These are phyloP conservation scores for Athalia circularis DNA, from an alignment of 2,888 invertebrate species.

Conservation along the genomic window DNA sequence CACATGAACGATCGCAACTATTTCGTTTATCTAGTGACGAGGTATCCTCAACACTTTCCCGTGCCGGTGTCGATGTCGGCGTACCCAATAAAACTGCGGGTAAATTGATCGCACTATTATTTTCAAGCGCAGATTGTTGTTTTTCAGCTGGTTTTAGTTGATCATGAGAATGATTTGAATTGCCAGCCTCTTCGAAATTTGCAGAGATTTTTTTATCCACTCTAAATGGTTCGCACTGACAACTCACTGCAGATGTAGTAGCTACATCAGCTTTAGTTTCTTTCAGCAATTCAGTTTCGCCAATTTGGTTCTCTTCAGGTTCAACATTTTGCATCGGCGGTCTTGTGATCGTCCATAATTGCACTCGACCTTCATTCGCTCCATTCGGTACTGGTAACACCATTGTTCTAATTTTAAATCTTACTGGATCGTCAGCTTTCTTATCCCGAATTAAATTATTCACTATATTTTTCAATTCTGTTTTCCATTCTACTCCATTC, in stretches of 20 bases:
- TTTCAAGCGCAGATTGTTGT: too few relatives aligned
- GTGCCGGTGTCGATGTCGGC: too few relatives aligned
- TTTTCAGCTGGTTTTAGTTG: too few relatives aligned
- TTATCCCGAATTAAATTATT: constrained; percentile 3
- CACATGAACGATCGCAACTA: not conserved
- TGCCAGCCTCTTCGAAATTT: too few relatives aligned
- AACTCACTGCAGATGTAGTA: constrained; percentile 14
- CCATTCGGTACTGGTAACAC: constrained; percentile 16
- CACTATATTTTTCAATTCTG: constrained; percentile 26
- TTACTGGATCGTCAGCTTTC: constrained; percentile 9
- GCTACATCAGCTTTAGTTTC: constrained; percentile 25
- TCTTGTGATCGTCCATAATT: constrained; percentile 29
- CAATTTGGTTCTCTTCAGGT: not conserved
- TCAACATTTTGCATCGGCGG: not conserved
- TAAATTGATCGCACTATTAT: too few relatives aligned
- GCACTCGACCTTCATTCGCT: not conserved
- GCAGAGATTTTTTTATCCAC: too few relatives aligned
- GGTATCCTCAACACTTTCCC: not conserved
- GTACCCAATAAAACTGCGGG: too few relatives aligned
- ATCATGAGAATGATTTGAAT: too few relatives aligned
- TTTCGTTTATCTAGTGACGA: not conserved
- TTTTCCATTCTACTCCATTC: constrained; percentile 32
- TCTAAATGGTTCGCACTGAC: not conserved
- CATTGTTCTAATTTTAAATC: constrained; percentile 29
- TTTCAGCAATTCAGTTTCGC: not conserved